Conservation (phyloP, 2,888 invertebrate genomes). For the Plemyria rubiginata region DNA sequence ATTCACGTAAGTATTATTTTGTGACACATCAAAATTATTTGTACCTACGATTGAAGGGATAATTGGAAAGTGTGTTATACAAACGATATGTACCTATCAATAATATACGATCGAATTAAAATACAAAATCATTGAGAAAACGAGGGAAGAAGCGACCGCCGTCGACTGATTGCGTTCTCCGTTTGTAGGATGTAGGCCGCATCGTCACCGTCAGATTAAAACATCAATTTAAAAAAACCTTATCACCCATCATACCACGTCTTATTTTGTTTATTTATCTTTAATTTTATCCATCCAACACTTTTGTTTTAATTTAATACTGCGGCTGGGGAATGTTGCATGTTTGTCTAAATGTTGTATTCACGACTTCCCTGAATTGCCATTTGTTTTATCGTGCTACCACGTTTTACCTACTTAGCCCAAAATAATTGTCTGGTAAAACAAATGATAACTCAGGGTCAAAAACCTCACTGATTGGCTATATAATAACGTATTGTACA, state of each 20-base stretch:
- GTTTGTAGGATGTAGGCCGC: slow-evolving; percentile 49
- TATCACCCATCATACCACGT: slow-evolving; percentile 71
- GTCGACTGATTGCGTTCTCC: slow-evolving; percentile 33
- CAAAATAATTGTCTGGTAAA: slow-evolving; percentile 18
- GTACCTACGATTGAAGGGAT: slow-evolving; percentile 42
- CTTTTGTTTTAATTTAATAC: slow-evolving; percentile 71
- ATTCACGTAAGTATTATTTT: slow-evolving; percentile 91
- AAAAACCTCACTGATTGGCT: slow-evolving; percentile 56
- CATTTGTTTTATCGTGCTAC: slow-evolving; percentile 46
- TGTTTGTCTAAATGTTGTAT: slow-evolving; percentile 63
- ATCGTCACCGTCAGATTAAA: slow-evolving; percentile 47
- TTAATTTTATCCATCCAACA: slow-evolving; percentile 80
- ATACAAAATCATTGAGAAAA: slow-evolving; percentile 35
- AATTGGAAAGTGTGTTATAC: slow-evolving; percentile 45
- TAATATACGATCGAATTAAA: slow-evolving; percentile 25
- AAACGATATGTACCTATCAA: slow-evolving; percentile 17
- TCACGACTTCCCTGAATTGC: slow-evolving; percentile 56
- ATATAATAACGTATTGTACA: slow-evolving; percentile 44
- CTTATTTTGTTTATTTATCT: slow-evolving; percentile 58
- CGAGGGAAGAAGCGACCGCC: slow-evolving; percentile 35
- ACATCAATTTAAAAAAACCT: slow-evolving; percentile 63
- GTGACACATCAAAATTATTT: slow-evolving; percentile 78
- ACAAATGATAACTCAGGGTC: slow-evolving; percentile 53
- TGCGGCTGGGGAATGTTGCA: slow-evolving; percentile 85
- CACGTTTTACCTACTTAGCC: not conserved